Base-by-base conservation (phyloP, 2,888 invertebrate species). In the Mechanitis messenoides region DNA sequence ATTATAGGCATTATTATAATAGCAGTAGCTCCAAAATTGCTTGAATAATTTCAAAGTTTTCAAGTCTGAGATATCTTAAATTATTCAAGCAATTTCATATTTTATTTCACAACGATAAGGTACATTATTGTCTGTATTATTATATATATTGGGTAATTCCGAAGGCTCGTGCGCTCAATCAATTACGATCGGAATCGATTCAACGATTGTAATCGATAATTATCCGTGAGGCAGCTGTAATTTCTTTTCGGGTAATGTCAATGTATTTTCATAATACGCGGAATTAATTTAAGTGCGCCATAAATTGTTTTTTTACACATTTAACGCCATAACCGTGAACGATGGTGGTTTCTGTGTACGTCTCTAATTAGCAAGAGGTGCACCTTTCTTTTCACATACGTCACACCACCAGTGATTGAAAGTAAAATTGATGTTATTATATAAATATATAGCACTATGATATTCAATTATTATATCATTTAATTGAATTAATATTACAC, bases 201-300 rank as follows among this genome's bases (percentile, higher is more conserved):
- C 77, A 79, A 76, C 77, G 83, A 84, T 85, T 76, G 76, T 81
- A 84, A 87, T 87, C 85, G 80, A 77, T 84, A 85, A 85, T 83
- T 77, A 77, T 74, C 80, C 81, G 80, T 79, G 77, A 73, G 77
- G 77, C 81, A 83, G 79, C 79, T 83, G 83, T 81, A 77, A 78
- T 80, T 78, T 77, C 79, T 75, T 76, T 74, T 61, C 55, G 66
- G 69, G 66, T 69, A 67, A 69, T 70, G 67, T 70, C 72, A 66
- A 64, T 64, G 66, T 62, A 64, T 63, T 65, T 65, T 69, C 68
- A 64, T 60, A 61, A 61, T 64, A 68, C 61, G 62, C 63, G 59
- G 56, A 63, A 60, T 61, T 56, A 28, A 60, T 58, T 61, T 66
- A 66, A 70, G 61, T 67, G 59, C 61, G 56, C 33, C 45, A 57